Base-by-base conservation (phyloP, 2,797 vertebrate genomes). In the Aselliscus stoliczkanus region DNA sequence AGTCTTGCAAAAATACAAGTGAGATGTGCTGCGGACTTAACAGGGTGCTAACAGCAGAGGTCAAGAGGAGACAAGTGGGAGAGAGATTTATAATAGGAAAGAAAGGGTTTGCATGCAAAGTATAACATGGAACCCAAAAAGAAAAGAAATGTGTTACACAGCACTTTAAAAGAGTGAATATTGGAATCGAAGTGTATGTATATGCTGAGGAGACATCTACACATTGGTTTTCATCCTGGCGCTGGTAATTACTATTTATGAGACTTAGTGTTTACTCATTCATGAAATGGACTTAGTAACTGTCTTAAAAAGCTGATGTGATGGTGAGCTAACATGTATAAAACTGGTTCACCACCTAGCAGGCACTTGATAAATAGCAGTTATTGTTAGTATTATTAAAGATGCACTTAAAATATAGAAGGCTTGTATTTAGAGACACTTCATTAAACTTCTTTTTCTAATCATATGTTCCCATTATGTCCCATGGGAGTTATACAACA, bases 381-480 rank as follows among this genome's bases (percentile, higher is more conserved):
- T 47, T 95, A 77, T 60, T 87, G 29, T 86, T 91, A 39, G 2
- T 84, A 21, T 67, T 82, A 67, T 77, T 73, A 82, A 77, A 92
- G 62, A 69, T 62, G 5, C 10, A 69, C 62, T 83, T 83, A 84
- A 83, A 88, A 86, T 69, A 87, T 0, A 92, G 72, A 88, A 21
- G 34, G 8, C 4, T 84, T 5, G 0, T 54, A 34, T 88, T 93
- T 88, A 90, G 76, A 93, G 50, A 75, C 12, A 60, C 34, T 65
- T 97, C 37, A 81, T 87, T 70, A 87, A 80, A 79, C n/a, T 79
- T 82, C 5, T 34, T 84, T 85, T 76, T 88, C 84, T 92, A 86
- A 81, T 54, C 62, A 58, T 42, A 73, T 27, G 91, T 13, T 87
- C 79, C 87, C 14, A 50, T 70, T 80, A 90, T 90, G 83, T 85